These are phyloP conservation scores for Danio albolineatus DNA, from an alignment of 2,797 vertebrate genomes.

Conservation along the genomic window DNA sequence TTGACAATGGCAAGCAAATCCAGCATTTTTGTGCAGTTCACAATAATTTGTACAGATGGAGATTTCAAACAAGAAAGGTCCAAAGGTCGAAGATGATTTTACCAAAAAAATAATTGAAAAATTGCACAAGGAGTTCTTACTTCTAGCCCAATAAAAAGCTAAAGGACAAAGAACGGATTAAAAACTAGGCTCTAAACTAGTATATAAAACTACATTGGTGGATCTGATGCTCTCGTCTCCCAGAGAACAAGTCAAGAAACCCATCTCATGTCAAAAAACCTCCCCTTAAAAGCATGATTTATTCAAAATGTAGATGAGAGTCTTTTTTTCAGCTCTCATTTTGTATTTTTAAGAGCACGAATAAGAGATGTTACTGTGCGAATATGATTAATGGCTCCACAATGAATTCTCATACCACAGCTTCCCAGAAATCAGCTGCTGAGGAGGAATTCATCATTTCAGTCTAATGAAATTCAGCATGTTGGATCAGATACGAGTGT, in stretches of 20 bases:
- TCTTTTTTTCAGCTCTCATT: conserved; percentile 5
- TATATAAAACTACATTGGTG: too few relatives aligned
- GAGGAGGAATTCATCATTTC: background rate
- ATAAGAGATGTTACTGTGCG: conserved; percentile 47
- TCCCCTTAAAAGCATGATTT: conserved; percentile 68
- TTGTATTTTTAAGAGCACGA: conserved; percentile 20
- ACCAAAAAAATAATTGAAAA: too few relatives aligned
- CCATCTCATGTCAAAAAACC: background rate
- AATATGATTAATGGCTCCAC: conserved; percentile 2
- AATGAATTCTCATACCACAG: conserved; percentile 8
- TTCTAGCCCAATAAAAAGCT: too few relatives aligned
- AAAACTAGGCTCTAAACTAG: too few relatives aligned
- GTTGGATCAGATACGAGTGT: background rate
- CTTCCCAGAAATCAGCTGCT: background rate
- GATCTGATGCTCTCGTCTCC: background rate
- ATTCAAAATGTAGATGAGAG: conserved; percentile 57
- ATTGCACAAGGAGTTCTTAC: too few relatives aligned
- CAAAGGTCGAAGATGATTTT: too few relatives aligned
- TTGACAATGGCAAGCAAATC: too few relatives aligned
- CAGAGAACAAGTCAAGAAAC: background rate
- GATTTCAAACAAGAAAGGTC: too few relatives aligned
- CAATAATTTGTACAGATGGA: too few relatives aligned
- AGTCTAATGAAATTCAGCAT: background rate
- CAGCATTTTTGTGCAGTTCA: too few relatives aligned
- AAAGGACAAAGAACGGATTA: too few relatives aligned